These are phyloP conservation scores for Sinelater perroti DNA, from an alignment of 2,888 invertebrate genomes.

Conservation along the genomic window DNA sequence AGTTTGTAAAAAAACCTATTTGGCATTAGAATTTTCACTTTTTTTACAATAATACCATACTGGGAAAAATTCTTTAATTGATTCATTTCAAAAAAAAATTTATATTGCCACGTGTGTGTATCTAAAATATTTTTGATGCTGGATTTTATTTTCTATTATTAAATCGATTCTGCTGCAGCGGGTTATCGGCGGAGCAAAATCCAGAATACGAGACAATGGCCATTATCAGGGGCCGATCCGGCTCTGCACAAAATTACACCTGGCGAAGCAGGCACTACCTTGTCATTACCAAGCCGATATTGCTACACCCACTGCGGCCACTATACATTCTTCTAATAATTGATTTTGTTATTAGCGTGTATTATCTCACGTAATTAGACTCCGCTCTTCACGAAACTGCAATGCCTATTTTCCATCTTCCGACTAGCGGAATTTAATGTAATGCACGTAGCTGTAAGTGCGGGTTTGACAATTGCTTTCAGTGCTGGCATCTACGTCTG, in stretches of 20 bases:
- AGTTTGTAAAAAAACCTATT: no score
- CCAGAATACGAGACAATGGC: not conserved
- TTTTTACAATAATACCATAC: no score
- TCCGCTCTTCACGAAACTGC: slow-evolving; percentile 33
- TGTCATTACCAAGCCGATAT: slow-evolving; percentile 39
- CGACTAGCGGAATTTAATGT: slow-evolving; percentile 27
- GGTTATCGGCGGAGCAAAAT: no score
- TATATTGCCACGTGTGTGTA: no score
- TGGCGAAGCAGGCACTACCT: slow-evolving; percentile 37
- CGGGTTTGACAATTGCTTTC: not conserved
- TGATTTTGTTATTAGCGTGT: slow-evolving; percentile 40
- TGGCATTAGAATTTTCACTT: no score
- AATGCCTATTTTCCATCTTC: slow-evolving; percentile 26
- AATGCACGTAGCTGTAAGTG: slow-evolving; percentile 12
- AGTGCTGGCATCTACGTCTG: no score
- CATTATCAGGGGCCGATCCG: slow-evolving; percentile 13
- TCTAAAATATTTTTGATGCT: no score
- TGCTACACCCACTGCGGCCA: slow-evolving; percentile 40
- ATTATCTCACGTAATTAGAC: slow-evolving; percentile 40
- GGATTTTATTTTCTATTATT: no score
- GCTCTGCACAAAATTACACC: slow-evolving; percentile 32
- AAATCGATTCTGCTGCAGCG: no score
- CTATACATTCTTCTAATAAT: slow-evolving; percentile 41
- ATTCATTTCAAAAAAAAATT: no score
- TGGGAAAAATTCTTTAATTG: no score